phyloP scores from a whole-genome alignment of 1,140 invertebrate species.

The Hyles euphorbiae region DNA sequence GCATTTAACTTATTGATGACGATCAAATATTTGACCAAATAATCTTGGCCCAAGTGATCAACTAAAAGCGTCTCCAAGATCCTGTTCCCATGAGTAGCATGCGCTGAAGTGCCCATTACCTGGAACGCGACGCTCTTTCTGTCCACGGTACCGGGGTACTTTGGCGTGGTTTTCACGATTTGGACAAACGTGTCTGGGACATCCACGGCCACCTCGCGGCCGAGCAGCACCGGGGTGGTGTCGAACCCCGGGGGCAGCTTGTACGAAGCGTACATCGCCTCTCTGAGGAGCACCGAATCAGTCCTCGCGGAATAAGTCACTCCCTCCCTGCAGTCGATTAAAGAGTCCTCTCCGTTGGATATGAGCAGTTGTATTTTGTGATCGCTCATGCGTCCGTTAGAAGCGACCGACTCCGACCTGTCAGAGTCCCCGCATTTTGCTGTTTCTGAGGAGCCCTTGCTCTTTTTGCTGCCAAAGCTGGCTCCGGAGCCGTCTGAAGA shows the following conservation, averaged over 20 bases:
- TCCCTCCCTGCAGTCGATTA: conserved; percentile 66
- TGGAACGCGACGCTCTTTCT: conserved; percentile 65
- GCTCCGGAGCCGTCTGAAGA: conserved; percentile 72
- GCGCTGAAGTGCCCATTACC: conserved; percentile 62
- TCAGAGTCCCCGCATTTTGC: conserved; percentile 66
- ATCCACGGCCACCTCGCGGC: conserved; percentile 84
- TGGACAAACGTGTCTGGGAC: conserved; percentile 86
- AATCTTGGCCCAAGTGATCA: neutral
- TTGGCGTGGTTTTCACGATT: conserved; percentile 83
- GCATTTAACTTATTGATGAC: too few species aligned
- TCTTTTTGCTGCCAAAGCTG: conserved; percentile 75
- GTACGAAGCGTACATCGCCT: conserved; percentile 64
- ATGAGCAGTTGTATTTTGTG: conserved; percentile 71
- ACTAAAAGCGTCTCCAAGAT: conserved; percentile 2
- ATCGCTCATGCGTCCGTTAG: conserved; percentile 55
- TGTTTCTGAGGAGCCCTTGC: conserved; percentile 72
- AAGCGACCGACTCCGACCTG: conserved; percentile 50
- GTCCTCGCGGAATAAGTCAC: conserved; percentile 65
- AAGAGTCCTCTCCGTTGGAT: conserved; percentile 67
- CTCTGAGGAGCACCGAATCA: conserved; percentile 69
- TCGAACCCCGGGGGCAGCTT: conserved; percentile 64
- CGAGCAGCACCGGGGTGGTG: conserved; percentile 72
- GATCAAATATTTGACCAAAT: too few species aligned
- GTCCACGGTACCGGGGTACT: conserved; percentile 80
- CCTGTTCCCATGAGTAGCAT: conserved; percentile 30